Base-by-base conservation (phyloP, 2,797 vertebrate genomes). In the Phoeniculus purpureus region DNA sequence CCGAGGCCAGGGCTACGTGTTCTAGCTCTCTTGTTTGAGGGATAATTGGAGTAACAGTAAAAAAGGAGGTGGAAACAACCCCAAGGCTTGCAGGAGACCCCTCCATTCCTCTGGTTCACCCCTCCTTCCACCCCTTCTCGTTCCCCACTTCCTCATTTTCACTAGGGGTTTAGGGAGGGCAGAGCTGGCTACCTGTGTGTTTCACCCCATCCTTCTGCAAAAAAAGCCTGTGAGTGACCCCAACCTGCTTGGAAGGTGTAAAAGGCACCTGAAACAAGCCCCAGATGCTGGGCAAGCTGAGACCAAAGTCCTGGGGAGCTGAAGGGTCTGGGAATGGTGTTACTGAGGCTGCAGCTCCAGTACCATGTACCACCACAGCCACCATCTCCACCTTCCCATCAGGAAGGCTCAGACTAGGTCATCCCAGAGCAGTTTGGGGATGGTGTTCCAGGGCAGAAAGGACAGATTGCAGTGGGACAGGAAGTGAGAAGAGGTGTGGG, bases 171-270 rank as follows among this genome's bases (percentile, higher is more conserved):
- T 29, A 26, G 40, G 31, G 27, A 59, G 21, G 22, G 15, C 1
- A 2, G 21, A 65, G 54, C 27, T 2, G 0, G 4, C 54, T 51
- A 25, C 19, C 65, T 5, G 51, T 4, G 0, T 0, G 1, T 31
- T 67, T 54, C 0, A 0, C 12, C 8, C 58, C 0, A 0, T 1
- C 22, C 60, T 85, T 62, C 50, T 58, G 51, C 10, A 32, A 12
- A 29, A 67, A 37, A 29, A 7, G 12, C 9, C 65, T 12, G 4
- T 0, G 1, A 67, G 51, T 0, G 3, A 25, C 8, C 19, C 12
- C 34, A 26, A 62, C 19, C 34, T 16, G 21, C 10, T 26, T 8
- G 2, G 52, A 47, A 37, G 82, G 32, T 7, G 51, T 11, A 23
- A 66, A 14, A 14, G n/a, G 29, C 58, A 70, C 37, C 51, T 9